Conservation (phyloP, 2,113 vertebrate genomes). For the Psettodes erumei region DNA sequence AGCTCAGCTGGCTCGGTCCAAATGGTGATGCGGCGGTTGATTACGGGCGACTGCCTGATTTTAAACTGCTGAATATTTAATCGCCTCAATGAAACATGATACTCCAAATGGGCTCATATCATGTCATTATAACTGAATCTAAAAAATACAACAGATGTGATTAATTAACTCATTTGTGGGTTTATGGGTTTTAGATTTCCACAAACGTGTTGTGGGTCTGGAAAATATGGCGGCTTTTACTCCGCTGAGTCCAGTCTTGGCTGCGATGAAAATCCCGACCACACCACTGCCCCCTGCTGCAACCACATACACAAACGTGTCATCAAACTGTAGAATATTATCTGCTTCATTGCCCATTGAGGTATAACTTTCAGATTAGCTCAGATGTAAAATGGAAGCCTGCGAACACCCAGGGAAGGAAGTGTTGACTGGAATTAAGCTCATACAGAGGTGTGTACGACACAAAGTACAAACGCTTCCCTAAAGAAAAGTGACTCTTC, state of each 20-base stretch:
- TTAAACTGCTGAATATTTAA: conserved; percentile 64
- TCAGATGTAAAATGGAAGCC: conserved; percentile 19
- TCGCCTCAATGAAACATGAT: conserved; percentile 50
- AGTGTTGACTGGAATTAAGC: conserved; percentile 52
- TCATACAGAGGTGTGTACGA: conserved; percentile 37
- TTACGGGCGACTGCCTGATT: conserved; percentile 58
- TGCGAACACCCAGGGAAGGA: conserved; percentile 27
- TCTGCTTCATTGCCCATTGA: conserved; percentile 42
- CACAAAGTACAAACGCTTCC: conserved; percentile 13
- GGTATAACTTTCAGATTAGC: conserved; percentile 40
- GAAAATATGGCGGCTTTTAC: conserved; percentile 16
- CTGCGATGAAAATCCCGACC: neutral
- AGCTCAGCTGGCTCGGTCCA: conserved; percentile 52
- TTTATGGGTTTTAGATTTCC: conserved; percentile 38
- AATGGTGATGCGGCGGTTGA: conserved; percentile 58
- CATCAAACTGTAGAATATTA: conserved; percentile 47
- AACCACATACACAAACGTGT: conserved; percentile 22
- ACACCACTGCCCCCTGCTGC: conserved; percentile 27
- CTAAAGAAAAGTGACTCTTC: conserved; percentile 29
- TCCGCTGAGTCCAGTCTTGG: conserved; percentile 35
- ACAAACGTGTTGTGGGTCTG: neutral
- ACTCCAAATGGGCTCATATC: conserved; percentile 45
- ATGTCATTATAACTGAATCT: conserved; percentile 37
- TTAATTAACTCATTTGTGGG: conserved; percentile 32
- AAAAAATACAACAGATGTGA: conserved; percentile 49